Conservation (phyloP, 2,888 invertebrate species). For the Lamellibrachia satsuma region DNA sequence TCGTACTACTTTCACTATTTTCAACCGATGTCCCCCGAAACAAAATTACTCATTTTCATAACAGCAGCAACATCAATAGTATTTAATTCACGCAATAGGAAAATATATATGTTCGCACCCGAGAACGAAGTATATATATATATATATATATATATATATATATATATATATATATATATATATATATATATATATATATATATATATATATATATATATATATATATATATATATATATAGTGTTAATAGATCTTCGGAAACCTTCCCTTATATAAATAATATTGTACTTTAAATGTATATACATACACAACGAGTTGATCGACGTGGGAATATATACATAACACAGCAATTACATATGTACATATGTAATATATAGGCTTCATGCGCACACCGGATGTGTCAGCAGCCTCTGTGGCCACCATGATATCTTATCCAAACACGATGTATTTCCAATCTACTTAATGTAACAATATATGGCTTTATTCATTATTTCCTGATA, state of each 20-base stretch:
- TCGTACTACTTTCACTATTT: background rate
- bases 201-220: background rate
- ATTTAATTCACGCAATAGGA: background rate
- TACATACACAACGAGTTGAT: background rate
- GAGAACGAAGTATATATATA: background rate
- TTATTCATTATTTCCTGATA: background rate
- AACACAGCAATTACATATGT: background rate
- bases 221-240: conserved; percentile 13
- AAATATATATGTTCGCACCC: background rate
- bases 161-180: background rate
- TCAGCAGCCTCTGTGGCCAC: background rate
- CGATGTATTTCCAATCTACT: background rate
- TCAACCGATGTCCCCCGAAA: too few relatives aligned
- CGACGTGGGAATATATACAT: background rate
- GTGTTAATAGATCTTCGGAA: background rate
- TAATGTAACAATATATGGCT: background rate
- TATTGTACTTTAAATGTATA: conserved; percentile 3
- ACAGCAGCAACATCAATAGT: background rate
- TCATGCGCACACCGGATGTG: background rate
- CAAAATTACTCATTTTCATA: too few relatives aligned
- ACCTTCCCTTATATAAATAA: background rate
- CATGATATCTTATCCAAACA: background rate
- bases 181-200: background rate
- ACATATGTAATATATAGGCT: background rate
- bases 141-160: background rate